Evolutionary conservation across 2,113 vertebrate species (phyloP).

Genomic region (Salvelinus namaycush): DNA sequence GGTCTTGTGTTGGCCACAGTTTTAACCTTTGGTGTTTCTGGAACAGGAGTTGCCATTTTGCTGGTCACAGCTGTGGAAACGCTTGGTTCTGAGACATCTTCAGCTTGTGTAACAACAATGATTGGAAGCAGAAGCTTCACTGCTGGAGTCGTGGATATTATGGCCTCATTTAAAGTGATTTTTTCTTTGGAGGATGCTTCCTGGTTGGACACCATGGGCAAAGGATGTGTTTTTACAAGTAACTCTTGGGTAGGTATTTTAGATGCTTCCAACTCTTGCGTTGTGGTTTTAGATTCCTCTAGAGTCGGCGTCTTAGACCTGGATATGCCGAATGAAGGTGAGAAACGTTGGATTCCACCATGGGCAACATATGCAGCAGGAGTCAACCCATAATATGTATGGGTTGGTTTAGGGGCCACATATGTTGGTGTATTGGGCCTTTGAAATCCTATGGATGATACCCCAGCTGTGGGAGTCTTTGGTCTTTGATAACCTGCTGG

Average conservation of each 20-base stretch:
- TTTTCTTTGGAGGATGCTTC: slow-evolving; percentile 38
- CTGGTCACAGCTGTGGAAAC: slow-evolving; percentile 16
- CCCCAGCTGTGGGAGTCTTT: slow-evolving; percentile 57
- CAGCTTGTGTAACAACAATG: slow-evolving; percentile 54
- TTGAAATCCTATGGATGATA: slow-evolving; percentile 48
- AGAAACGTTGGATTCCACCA: slow-evolving; percentile 69
- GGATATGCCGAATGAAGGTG: slow-evolving; percentile 63
- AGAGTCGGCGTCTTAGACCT: slow-evolving; percentile 24
- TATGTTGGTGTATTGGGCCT: slow-evolving; percentile 68
- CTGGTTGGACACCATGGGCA: slow-evolving; percentile 9
- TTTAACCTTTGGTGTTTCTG: slow-evolving; percentile 30
- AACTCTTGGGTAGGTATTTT: slow-evolving; percentile 32
- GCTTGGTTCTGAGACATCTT: slow-evolving; percentile 34
- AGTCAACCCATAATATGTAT: slow-evolving; percentile 72
- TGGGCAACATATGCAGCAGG: slow-evolving; percentile 73
- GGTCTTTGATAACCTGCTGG: slow-evolving; percentile 58
- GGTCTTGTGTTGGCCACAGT: slow-evolving; percentile 24
- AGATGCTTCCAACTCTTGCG: slow-evolving; percentile 23
- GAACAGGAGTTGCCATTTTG: slow-evolving; percentile 10
- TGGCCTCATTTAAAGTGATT: slow-evolving; percentile 7
- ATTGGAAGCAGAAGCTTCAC: slow-evolving; percentile 25
- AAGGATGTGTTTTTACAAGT: slow-evolving; percentile 16
- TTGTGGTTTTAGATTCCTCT: slow-evolving; percentile 39
- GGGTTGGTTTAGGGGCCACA: slow-evolving; percentile 55
- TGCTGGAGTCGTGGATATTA: slow-evolving; percentile 13